These are phyloP conservation scores for Enteromius trimaculatus DNA, from an alignment of 2,797 vertebrate species.

Conservation along the genomic window DNA sequence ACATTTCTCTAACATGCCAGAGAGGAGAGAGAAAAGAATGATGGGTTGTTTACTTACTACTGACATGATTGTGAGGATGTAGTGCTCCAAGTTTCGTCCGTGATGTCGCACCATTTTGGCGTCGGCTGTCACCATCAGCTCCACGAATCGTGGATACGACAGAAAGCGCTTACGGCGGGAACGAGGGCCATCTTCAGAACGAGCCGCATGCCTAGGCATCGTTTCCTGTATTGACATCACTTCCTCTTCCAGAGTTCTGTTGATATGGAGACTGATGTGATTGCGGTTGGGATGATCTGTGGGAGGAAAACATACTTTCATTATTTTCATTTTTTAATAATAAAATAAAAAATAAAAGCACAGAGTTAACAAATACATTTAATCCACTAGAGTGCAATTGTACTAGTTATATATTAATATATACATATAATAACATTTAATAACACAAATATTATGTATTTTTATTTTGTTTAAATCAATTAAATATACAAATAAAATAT, in stretches of 20 bases:
- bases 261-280: constrained; percentile 69
- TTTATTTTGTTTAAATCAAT: too few relatives aligned
- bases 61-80: constrained; percentile 96
- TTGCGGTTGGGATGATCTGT: constrained; percentile 75
- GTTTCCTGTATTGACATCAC: constrained; percentile 72
- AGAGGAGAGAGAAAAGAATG: constrained; percentile 8
- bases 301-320: constrained; percentile 10
- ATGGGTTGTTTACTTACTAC: constrained; percentile 91
- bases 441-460: too few relatives aligned
- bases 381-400: too few relatives aligned
- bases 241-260: constrained; percentile 74
- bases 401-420: too few relatives aligned
- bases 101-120: constrained; percentile 92
- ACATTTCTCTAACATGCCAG: background rate
- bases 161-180: constrained; percentile 85
- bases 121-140: constrained; percentile 96
- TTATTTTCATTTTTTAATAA: too few relatives aligned
- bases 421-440: too few relatives aligned
- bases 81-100: constrained; percentile 92
- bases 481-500: too few relatives aligned
- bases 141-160: constrained; percentile 96
- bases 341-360: too few relatives aligned
- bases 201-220: constrained; percentile 59
- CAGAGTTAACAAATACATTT: too few relatives aligned
- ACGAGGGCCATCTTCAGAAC: constrained; percentile 2